Conservation (phyloP, 2,113 vertebrate genomes). For the Psophia crepitans region DNA sequence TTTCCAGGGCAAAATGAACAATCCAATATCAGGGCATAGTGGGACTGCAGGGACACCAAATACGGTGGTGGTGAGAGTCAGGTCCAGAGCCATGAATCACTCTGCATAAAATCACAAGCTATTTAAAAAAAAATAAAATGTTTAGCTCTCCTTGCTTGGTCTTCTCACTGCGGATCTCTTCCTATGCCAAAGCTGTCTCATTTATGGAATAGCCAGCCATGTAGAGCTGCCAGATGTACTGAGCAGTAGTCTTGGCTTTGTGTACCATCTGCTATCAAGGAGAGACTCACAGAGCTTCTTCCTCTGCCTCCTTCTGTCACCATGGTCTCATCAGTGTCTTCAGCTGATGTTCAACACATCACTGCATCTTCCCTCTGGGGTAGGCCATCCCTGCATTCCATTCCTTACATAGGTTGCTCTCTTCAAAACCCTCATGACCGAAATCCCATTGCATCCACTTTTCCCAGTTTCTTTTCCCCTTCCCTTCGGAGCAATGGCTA, state of each 20-base stretch:
- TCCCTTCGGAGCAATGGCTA: not conserved
- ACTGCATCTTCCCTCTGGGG: not conserved
- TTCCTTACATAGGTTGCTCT: not conserved
- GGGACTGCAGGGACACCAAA: not conserved
- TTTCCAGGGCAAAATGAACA: not conserved
- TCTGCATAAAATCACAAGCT: not conserved
- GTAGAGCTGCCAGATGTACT: not conserved
- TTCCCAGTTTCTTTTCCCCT: not conserved
- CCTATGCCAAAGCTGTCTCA: not conserved
- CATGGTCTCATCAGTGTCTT: not conserved
- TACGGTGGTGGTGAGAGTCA: not conserved
- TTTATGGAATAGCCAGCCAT: not conserved
- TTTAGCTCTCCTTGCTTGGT: not conserved
- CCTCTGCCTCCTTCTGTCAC: not conserved
- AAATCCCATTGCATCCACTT: not conserved
- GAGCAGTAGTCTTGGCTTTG: not conserved
- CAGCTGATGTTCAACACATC: not conserved
- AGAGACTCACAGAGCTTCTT: not conserved
- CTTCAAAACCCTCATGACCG: not conserved
- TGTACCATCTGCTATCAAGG: not conserved
- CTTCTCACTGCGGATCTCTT: not conserved
- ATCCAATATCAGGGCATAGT: rapidly evolving
- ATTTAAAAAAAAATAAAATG: not conserved
- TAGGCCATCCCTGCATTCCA: not conserved
- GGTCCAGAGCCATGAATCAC: not conserved